phyloP scores from a whole-genome alignment of 2,797 vertebrate genomes.

The Tauraco hartlaubi region DNA sequence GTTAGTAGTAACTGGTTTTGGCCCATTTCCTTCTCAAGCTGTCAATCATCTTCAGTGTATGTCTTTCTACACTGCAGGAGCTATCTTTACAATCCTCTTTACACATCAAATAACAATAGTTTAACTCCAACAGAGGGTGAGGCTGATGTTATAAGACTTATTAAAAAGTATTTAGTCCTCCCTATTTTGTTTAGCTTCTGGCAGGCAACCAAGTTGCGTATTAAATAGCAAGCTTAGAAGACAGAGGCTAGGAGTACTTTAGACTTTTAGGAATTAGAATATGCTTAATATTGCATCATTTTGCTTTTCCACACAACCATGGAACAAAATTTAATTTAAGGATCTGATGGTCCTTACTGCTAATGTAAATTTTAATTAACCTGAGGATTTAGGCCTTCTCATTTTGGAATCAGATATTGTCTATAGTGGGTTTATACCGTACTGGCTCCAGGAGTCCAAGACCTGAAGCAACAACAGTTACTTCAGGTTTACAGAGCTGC shows the following conservation, averaged over 20 bases:
- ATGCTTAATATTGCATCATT: not conserved
- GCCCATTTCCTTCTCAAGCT: not conserved
- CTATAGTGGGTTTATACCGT: not conserved
- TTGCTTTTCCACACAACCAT: not conserved
- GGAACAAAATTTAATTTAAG: not conserved
- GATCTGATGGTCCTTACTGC: fast-evolving
- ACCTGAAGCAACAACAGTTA: not conserved
- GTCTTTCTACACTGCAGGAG: not conserved
- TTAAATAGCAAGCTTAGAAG: not conserved
- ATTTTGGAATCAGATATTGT: not conserved
- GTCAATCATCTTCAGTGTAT: not conserved
- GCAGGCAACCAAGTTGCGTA: not conserved
- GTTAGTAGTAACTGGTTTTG: not conserved
- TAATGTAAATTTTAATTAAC: not conserved
- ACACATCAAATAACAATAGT: not conserved
- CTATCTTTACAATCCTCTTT: not conserved
- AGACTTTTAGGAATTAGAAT: not conserved
- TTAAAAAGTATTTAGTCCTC: not conserved
- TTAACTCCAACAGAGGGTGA: not conserved
- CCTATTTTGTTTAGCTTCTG: not conserved
- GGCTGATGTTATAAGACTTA: not conserved
- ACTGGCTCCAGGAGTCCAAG: not conserved
- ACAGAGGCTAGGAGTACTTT: not conserved
- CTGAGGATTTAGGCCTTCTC: not conserved
- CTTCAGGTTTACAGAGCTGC: not conserved